These are phyloP conservation scores for Orthonevra nobilis DNA, from an alignment of 2,888 invertebrate species.

Conservation along the genomic window DNA sequence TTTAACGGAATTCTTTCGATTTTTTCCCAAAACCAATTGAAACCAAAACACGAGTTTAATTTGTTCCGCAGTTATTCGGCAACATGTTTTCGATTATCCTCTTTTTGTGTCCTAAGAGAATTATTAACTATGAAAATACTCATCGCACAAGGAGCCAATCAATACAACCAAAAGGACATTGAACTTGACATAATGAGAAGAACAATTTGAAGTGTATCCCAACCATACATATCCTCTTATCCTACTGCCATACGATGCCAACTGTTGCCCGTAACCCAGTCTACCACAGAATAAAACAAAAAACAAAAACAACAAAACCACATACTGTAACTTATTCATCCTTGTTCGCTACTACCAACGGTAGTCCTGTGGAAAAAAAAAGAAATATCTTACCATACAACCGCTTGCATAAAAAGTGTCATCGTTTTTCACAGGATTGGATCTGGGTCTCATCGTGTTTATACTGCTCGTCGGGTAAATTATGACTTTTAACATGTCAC, in stretches of 20 bases:
- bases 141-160: constrained; percentile 45
- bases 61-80: constrained; percentile 35
- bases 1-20: constrained; percentile 15
- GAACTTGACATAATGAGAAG: constrained; percentile 45
- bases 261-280: constrained; percentile 57
- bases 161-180: constrained; percentile 51
- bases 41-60: constrained; percentile 56
- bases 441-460: constrained; percentile 41
- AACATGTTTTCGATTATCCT: constrained; percentile 64
- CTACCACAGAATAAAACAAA: too few species aligned
- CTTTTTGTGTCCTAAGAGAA: constrained; percentile 34
- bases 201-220: too few species aligned
- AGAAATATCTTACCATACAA: constrained; percentile 2
- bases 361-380: constrained; percentile 11
- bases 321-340: constrained; percentile 33
- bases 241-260: constrained; percentile 61
- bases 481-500: constrained; percentile 67
- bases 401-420: constrained; percentile 56
- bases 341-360: constrained; percentile 32
- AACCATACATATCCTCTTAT: constrained; percentile 26
- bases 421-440: constrained; percentile 48
- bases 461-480: constrained; percentile 61
- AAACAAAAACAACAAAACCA: constrained; percentile 50
- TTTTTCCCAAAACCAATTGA: constrained; percentile 66
- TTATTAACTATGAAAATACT: constrained; percentile 4